These are phyloP conservation scores for Mugil cephalus DNA, from an alignment of 2,113 vertebrate species.

Conservation along the genomic window DNA sequence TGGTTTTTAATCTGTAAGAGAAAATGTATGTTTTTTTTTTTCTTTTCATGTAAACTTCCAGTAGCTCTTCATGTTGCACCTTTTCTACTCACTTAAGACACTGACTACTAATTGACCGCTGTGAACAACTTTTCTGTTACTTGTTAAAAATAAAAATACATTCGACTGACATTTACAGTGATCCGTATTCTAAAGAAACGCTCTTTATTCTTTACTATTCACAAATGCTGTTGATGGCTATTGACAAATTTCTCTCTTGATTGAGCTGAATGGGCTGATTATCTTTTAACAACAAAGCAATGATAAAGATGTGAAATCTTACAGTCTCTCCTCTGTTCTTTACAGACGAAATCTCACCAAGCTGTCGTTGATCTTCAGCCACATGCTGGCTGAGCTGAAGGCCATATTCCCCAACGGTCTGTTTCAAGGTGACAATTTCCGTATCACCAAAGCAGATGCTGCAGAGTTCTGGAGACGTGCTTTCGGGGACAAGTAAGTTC, in stretches of 20 bases:
- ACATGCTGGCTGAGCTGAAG: constrained; percentile 98
- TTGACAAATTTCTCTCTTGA: too few species aligned
- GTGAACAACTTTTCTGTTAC: too few species aligned
- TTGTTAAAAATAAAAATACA: too few species aligned
- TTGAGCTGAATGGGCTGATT: too few species aligned
- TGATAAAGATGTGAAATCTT: constrained; percentile 12
- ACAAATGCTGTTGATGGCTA: too few species aligned
- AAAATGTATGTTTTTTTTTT: neutral
- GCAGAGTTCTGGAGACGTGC: constrained; percentile 98
- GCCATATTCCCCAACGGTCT: constrained; percentile 96
- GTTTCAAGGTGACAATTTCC: constrained; percentile 97
- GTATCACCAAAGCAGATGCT: constrained; percentile 98
- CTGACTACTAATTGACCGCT: neutral
- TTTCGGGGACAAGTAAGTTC: constrained; percentile 96
- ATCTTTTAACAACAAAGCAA: neutral
- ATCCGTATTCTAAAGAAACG: too few species aligned
- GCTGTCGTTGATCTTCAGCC: constrained; percentile 97
- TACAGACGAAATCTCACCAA: constrained; percentile 95
- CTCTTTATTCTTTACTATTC: too few species aligned
- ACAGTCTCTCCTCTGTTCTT: constrained; percentile 3
- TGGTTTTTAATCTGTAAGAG: neutral
- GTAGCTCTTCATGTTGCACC: too few species aligned
- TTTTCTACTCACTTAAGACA: too few species aligned
- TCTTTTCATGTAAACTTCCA: neutral
- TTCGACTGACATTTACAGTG: too few species aligned